These are phyloP conservation scores for Tragulus kanchil DNA, from an alignment of 2,113 vertebrate species.

Conservation along the genomic window DNA sequence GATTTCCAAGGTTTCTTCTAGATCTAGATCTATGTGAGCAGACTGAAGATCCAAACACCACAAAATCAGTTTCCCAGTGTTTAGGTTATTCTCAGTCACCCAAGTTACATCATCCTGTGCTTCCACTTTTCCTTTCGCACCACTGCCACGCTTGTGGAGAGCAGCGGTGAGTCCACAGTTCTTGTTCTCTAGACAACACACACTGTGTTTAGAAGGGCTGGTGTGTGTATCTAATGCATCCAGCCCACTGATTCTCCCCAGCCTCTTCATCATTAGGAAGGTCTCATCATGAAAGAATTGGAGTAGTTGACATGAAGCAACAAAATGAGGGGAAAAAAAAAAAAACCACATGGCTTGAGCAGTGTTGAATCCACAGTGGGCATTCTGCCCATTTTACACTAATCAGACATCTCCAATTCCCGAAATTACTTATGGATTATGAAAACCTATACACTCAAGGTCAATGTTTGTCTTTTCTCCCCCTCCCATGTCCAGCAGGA, in stretches of 20 bases:
- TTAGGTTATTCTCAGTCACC: not conserved
- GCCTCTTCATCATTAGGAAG: not conserved
- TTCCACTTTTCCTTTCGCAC: not conserved
- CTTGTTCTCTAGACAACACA: not conserved
- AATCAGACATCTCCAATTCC: no score
- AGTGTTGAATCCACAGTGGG: not conserved
- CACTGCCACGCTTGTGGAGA: no score
- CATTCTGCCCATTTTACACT: no score
- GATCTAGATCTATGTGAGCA: not conserved
- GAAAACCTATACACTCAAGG: not conserved
- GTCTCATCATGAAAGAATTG: no score
- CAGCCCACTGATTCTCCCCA: accelerated
- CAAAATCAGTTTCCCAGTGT: not conserved
- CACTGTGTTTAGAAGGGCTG: no score
- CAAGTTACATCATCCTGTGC: not conserved
- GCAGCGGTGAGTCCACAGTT: accelerated
- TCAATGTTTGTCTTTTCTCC: not conserved
- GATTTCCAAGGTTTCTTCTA: not conserved
- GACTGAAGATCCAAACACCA: not conserved
- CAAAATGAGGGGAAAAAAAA: not conserved
- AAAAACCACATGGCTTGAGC: not conserved
- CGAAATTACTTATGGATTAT: not conserved
- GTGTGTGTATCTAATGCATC: accelerated
- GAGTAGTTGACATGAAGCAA: not conserved
- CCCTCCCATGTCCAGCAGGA: not conserved